phyloP scores from a whole-genome alignment of 2,888 invertebrate genomes.

The Eulithis prunata region DNA sequence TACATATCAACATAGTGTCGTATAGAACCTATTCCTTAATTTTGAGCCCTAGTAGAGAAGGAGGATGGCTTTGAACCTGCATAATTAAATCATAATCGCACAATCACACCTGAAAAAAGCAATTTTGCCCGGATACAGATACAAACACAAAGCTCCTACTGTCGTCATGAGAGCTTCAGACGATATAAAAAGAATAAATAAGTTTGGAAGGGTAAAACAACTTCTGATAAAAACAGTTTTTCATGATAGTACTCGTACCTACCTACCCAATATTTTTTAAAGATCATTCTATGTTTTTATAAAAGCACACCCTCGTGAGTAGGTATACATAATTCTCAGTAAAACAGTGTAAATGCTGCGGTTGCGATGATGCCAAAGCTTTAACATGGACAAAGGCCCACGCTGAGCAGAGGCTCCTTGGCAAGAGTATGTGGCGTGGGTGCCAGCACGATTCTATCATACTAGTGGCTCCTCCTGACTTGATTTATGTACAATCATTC shows the following conservation, averaged over 20 bases:
- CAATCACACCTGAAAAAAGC: neutral
- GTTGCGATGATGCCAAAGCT: conserved; percentile 20
- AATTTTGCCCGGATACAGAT: neutral
- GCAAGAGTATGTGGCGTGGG: conserved; percentile 19
- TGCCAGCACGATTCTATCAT: conserved; percentile 18
- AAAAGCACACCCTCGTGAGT: neutral
- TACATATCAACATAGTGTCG: neutral
- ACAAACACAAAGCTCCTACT: too few species aligned
- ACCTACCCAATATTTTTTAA: too few species aligned
- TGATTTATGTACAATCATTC: neutral
- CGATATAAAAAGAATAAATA: too few species aligned
- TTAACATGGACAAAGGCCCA: conserved; percentile 18
- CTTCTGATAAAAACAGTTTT: too few species aligned
- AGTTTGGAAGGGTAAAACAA: too few species aligned
- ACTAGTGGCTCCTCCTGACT: neutral
- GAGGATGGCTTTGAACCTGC: too few species aligned
- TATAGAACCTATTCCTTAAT: neutral
- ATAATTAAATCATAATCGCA: too few species aligned
- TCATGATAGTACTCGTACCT: too few species aligned
- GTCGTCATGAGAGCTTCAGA: too few species aligned
- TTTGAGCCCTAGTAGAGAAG: too few species aligned
- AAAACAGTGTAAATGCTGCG: conserved; percentile 7
- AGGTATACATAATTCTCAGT: neutral
- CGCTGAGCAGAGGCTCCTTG: conserved; percentile 23
- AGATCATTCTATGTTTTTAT: too few species aligned